Percentiles rank a stretch among this genome's conserved stretches.
phyloP scores from a whole-genome alignment of 1,140 invertebrate species.

The Thalassaphorura encarpata region DNA sequence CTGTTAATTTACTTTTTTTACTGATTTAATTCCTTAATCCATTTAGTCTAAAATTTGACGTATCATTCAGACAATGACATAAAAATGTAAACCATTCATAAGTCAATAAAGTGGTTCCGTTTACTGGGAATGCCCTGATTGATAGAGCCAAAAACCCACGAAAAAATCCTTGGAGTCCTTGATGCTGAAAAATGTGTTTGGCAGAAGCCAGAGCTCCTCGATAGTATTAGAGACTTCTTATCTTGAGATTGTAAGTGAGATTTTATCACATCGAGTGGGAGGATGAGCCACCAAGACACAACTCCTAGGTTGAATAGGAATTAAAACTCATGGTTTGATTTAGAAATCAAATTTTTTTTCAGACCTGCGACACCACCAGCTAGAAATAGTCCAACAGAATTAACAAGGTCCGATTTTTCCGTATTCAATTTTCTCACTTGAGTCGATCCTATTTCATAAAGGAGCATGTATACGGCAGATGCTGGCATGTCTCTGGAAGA shows the following conservation, averaged over 20 bases:
- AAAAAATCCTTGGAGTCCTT: constrained; percentile 40
- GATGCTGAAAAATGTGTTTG: constrained; percentile 40
- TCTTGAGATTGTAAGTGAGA: constrained; percentile 58
- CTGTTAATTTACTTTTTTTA: too few species aligned
- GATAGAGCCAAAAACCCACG: constrained; percentile 47
- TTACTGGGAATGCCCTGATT: constrained; percentile 55
- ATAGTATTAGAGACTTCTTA: constrained; percentile 42
- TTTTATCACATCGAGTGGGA: constrained; percentile 68
- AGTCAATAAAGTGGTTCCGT: constrained; percentile 55
- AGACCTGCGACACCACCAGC: constrained; percentile 39
- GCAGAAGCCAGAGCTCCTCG: constrained; percentile 44
- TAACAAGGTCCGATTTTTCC: neutral
- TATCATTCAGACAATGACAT: too few species aligned
- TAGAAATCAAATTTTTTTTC: constrained; percentile 24
- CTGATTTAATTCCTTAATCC: too few species aligned
- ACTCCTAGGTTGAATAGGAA: too few species aligned
- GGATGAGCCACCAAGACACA: constrained; percentile 56
- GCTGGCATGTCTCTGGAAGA: constrained; percentile 54
- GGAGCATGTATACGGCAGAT: constrained; percentile 50
- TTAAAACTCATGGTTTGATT: neutral
- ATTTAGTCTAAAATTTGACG: too few species aligned
- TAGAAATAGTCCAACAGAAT: constrained; percentile 33
- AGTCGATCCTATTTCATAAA: constrained; percentile 41
- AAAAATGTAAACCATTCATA: constrained; percentile 49
- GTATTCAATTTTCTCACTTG: neutral